These are phyloP conservation scores for Phalacrocorax pelagicus DNA, from an alignment of 2,113 vertebrate genomes.

Conservation along the genomic window DNA sequence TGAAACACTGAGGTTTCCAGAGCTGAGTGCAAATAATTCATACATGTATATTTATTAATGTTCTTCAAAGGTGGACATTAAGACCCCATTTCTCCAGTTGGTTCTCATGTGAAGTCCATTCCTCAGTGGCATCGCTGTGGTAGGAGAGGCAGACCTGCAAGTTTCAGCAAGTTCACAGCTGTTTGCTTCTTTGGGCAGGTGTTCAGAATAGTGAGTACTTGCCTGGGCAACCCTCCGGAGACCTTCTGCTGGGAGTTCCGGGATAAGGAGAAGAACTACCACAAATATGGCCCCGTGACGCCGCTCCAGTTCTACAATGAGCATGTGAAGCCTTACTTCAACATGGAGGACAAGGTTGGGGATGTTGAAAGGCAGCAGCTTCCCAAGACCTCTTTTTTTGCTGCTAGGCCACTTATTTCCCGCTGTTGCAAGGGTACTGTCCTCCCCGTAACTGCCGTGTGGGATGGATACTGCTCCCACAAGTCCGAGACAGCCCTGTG, in stretches of 20 bases:
- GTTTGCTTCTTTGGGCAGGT: constrained; percentile 75
- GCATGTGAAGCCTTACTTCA: constrained; percentile 93
- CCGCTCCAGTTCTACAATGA: constrained; percentile 91
- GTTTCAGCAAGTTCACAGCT: neutral
- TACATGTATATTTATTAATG: rapidly evolving
- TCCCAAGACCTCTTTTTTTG: neutral
- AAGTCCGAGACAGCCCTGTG: neutral
- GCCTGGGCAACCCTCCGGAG: constrained; percentile 92
- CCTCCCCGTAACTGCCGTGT: rapidly evolving
- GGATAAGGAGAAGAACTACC: constrained; percentile 95
- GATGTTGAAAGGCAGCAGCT: neutral
- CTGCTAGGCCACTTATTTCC: neutral
- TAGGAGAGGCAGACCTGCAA: neutral
- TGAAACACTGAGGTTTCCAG: neutral
- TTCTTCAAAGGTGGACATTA: neutral
- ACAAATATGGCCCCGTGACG: constrained; percentile 88
- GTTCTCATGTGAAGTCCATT: neutral
- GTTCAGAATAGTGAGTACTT: constrained; percentile 91
- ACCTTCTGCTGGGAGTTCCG: constrained; percentile 95
- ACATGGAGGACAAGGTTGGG: constrained; percentile 93
- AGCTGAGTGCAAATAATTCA: neutral
- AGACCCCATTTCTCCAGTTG: neutral
- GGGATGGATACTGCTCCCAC: neutral
- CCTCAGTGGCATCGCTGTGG: neutral
- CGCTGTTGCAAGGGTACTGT: neutral